Evolutionary conservation across 2,888 invertebrate species (phyloP), one percentile per base, ranked within the genome.

Genomic region (Hermodice carunculata): DNA sequence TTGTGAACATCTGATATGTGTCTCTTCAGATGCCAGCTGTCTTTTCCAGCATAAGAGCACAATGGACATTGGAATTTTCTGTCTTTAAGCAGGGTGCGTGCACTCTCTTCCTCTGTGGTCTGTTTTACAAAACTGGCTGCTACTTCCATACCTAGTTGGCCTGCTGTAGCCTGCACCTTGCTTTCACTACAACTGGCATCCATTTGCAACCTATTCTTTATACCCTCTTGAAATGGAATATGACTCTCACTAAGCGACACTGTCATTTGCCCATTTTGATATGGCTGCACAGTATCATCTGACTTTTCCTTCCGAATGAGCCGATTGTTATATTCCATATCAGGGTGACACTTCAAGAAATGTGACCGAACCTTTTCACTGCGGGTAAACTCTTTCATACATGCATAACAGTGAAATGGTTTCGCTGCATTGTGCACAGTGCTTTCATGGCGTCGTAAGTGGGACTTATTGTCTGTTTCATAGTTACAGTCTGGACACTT

Each of bases 401-500:
- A 71, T 6, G 67, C 43, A 40, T 71, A 59, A 54, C 71, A 71
- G 34, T 54, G 37, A 56, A 67, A 71, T 17, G 40, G 63, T 37
- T 63, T 63, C 28, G 43, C 29, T 22, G 42, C 48, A 32, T 43
- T 51, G 34, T 63, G 63, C 19, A 71, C 69, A 32, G 67, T 70
- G 48, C 67, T 68, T 40, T 62, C 58, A 37, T 71, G 71, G n/a
- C 71, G 51, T 4, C 69, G 61, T 32, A 71, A 44, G 37, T 71
- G 71, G 14, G 71, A 71, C 44, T 61, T 59, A 61, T 71, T 67
- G 52, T 71, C 69, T 2, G 71, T 71, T 61, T 69, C 64, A 53
- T 71, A 71, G 34, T 46, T 56, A 34, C 71, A 71, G 32, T 68
- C 44, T 31, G 58, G 62, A 48, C 71, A 71, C 24, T 62, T 51